Evolutionary conservation across 1,140 invertebrate genomes (phyloP), one percentile per base, ranked within the genome.

Genomic region (Phenacoccus solenopsis): DNA sequence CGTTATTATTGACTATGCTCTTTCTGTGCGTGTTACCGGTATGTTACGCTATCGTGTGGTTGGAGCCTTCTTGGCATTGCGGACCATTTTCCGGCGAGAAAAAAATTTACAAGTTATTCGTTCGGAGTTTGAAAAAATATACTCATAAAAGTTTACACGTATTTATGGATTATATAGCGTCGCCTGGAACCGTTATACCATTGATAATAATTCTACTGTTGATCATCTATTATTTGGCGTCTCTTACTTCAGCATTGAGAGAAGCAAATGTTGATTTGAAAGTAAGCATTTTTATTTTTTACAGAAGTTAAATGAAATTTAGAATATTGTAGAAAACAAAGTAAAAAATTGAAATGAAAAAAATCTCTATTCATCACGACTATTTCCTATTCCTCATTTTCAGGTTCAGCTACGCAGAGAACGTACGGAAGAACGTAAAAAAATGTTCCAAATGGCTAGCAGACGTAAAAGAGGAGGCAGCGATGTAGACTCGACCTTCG

Each of bases 21-120:
- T 97, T 98, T 77, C 81, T 98, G 3, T 97, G 93, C 76, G 94
- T 96, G 1, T 79, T 98, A 35, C 96, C 96, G 0, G 94, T 98
- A 25, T 90, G 93, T 3, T 98, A 94, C 78, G 91, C 94, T 0
- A 90, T 98, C 70, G 93, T 98, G 0, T 92, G 90, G 86, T 84
- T 97, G 0, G 84, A 89, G 74, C 96, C 96, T 0, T 98, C 94
- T 0, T 93, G 90, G 87, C 90, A 96, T 75, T 98, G 96, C 79
- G 96, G 96, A 7, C 96, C 96, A 1, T 98, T 98, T 79, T 94
- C 94, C 20, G 85, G 87, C 27, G 89, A 94, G 74, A 76, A 86
- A 12, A 85, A 86, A 73, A 98, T 98, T 71, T 96, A 93, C 76
- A 82, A 91, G 72, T 87, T 98, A 64, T 86, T 95, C 21, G 96